Evolutionary conservation across 2,888 invertebrate species (phyloP), one percentile per base, ranked within the genome.

Genomic region (Ellobium chinense): DNA sequence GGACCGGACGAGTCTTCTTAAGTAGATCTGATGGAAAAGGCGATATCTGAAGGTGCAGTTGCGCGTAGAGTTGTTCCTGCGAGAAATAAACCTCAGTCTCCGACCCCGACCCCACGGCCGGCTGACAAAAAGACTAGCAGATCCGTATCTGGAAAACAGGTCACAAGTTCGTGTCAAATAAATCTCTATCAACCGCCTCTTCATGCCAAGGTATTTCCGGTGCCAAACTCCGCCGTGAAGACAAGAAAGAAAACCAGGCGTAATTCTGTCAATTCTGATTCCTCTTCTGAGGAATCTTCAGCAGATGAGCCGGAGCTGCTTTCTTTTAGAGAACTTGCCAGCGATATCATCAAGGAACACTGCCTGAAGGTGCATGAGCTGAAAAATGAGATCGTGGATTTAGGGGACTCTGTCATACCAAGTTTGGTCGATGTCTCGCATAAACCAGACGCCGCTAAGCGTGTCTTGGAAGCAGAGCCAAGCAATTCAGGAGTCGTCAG

Each of bases 311-410:
- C 29, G 27, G 46, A n/a, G 21, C 46, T 29, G 18, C 39, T 21
- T 4, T 29, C 29, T 29, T 46, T 69, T 7, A 1, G 1, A 5
- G 69, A 54, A 18, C 34, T 46, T n/a, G 69, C 69, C 3, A 46
- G 31, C 18, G n/a, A 29, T 3, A 58, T 70, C 1, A 18, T 70
- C 36, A 24, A 21, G 1, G 70, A 70, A 5, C 14, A 27, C 2
- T 70, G 70, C 24, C 4, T 54, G 24, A 58, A 70, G 34, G 36
- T 70, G 58, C 56, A n/a, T 1, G 34, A 58, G 18, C 54, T 70
- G 24, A 70, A 56, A 31, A 56, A 58, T 21, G 27, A 70, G 24
- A 70, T 70, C n/a, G 70, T 70, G 21, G 70, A 70, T 27, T 12
- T 70, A 12, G 34, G 24, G n/a, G 9, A 54, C 0, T 24, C 27